phyloP scores from a whole-genome alignment of 1,140 invertebrate genomes.

The Papilio xuthus region DNA sequence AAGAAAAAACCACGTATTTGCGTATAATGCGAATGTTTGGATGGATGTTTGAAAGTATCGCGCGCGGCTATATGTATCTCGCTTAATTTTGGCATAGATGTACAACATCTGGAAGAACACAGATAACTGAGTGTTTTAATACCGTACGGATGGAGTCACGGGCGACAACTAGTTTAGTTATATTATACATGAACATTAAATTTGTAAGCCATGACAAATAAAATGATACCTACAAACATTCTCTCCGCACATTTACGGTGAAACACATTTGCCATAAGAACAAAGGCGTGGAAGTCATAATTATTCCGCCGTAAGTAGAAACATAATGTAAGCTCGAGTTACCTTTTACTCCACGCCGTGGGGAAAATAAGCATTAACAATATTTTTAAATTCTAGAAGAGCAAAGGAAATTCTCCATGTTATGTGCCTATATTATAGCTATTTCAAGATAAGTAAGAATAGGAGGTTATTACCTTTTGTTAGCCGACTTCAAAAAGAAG shows the following conservation, averaged over 20 bases:
- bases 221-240: constrained; percentile 6
- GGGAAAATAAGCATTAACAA: constrained; percentile 21
- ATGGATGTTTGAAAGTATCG: too few relatives aligned
- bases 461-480: too few relatives aligned
- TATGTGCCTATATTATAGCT: neutral
- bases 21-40: too few relatives aligned
- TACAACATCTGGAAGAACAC: too few relatives aligned
- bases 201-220: constrained; percentile 6
- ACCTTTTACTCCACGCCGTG: constrained; percentile 18
- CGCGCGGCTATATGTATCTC: too few relatives aligned
- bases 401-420: neutral
- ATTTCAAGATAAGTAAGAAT: neutral
- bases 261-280: constrained; percentile 9
- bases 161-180: too few relatives aligned
- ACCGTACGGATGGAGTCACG: too few relatives aligned
- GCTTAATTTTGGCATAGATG: too few relatives aligned
- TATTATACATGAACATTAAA: neutral
- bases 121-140: too few relatives aligned
- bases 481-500: too few relatives aligned
- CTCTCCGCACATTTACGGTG: neutral
- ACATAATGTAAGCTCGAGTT: constrained; percentile 26
- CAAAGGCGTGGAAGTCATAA: constrained; percentile 12
- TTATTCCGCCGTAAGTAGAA: constrained; percentile 20
- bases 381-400: constrained; percentile 14
- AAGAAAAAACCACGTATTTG: too few relatives aligned